Conservation (phyloP, 2,888 invertebrate genomes). For the Drosophila mettleri region DNA sequence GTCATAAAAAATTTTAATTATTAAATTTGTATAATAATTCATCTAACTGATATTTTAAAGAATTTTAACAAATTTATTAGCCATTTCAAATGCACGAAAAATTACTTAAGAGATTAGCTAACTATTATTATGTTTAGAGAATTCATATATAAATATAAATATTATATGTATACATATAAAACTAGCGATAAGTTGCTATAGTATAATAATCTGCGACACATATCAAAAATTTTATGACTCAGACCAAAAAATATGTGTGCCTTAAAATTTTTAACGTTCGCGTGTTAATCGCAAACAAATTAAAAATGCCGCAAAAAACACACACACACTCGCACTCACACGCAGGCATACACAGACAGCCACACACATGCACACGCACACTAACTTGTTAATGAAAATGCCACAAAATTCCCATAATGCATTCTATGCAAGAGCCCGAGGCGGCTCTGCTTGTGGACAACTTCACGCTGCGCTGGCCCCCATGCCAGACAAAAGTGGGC, state of each 20-base stretch:
- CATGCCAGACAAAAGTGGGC: constrained; percentile 6
- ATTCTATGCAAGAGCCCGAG: constrained; percentile 55
- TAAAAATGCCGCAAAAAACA: constrained; percentile 62
- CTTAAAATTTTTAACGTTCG: constrained; percentile 52
- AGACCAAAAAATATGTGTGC: constrained; percentile 27
- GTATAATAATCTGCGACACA: constrained; percentile 27
- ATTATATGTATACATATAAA: neutral
- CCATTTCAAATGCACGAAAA: neutral
- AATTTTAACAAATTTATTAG: constrained; percentile 2
- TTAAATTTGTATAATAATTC: neutral
- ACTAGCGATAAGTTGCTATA: constrained; percentile 29
- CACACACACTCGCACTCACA: constrained; percentile 32
- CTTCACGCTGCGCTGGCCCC: constrained; percentile 70
- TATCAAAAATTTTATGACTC: constrained; percentile 36
- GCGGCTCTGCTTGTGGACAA: constrained; percentile 55
- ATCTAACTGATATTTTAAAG: neutral
- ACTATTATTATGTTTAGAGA: constrained; percentile 3
- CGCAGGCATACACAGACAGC: constrained; percentile 26
- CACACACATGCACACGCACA: constrained; percentile 18
- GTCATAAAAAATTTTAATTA: neutral
- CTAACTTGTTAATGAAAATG: constrained; percentile 81
- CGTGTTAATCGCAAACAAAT: constrained; percentile 78
- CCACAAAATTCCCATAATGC: constrained; percentile 82
- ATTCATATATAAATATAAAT: neutral
- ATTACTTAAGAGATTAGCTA: constrained; percentile 10